Conservation (phyloP, 2,113 vertebrate genomes). For the Neopipo cinnamomea region DNA sequence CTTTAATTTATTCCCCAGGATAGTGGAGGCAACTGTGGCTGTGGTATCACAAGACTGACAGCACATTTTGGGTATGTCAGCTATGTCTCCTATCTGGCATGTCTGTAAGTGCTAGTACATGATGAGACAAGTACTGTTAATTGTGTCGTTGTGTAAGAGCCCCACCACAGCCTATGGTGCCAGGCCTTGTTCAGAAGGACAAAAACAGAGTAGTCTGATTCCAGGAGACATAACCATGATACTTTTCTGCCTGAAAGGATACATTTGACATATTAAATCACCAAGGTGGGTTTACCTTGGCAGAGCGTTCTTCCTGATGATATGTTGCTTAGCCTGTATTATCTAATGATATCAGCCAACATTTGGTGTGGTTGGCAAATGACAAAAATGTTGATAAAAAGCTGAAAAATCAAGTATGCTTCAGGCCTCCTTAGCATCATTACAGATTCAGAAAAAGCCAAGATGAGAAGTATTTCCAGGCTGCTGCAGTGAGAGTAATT, state of each 20-base stretch:
- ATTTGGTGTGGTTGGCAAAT: background rate
- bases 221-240: background rate
- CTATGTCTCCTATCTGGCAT: background rate
- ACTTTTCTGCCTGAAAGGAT: background rate
- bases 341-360: background rate
- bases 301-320: background rate
- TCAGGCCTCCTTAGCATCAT: background rate
- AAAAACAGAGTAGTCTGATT: background rate
- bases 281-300: background rate
- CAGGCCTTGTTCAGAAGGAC: background rate
- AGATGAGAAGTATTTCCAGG: background rate
- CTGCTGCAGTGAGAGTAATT: background rate
- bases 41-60: background rate
- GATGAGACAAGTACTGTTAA: conserved; percentile 1
- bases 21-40: background rate
- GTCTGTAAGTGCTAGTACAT: background rate
- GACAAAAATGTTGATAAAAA: background rate
- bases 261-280: background rate
- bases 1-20: background rate
- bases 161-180: background rate
- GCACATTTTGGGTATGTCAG: background rate
- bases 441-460: background rate
- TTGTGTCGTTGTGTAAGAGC: background rate
- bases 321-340: background rate
- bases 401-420: background rate